Evolutionary conservation across 2,797 vertebrate genomes (phyloP).

Genomic region (Malacoraja senta): DNA sequence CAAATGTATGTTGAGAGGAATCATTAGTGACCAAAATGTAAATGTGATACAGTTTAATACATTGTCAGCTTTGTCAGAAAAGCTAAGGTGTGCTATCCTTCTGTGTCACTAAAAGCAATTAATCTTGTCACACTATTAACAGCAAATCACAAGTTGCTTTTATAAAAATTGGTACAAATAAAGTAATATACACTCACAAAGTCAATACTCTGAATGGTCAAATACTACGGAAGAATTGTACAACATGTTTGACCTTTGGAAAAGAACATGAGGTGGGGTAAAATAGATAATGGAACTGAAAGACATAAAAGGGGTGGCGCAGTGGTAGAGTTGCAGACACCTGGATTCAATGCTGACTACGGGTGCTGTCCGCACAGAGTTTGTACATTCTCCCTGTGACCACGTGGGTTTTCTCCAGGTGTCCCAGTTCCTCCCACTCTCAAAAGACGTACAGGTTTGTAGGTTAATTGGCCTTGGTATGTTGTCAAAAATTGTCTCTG

Average conservation of each 20-base stretch:
- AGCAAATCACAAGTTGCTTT: neutral
- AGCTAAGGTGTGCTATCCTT: neutral
- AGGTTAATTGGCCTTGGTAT: too few relatives aligned
- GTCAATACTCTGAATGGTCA: neutral
- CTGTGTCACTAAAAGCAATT: neutral
- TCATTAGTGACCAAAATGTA: neutral
- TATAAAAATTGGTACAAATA: neutral
- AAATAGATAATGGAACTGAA: neutral
- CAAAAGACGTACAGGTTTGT: too few relatives aligned
- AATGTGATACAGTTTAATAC: neutral
- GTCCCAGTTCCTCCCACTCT: too few relatives aligned
- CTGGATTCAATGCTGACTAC: too few relatives aligned
- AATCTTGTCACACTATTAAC: neutral
- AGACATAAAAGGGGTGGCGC: neutral
- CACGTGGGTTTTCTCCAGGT: too few relatives aligned
- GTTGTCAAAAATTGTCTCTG: too few relatives aligned
- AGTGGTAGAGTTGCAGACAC: too few relatives aligned
- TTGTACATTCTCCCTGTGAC: too few relatives aligned
- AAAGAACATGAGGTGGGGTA: neutral
- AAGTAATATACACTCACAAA: neutral
- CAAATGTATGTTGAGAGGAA: neutral
- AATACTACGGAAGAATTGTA: neutral
- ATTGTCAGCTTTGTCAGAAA: slow-evolving; percentile 11
- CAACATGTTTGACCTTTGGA: neutral
- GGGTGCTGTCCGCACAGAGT: too few relatives aligned